A percentile compares a stretch with the other conserved stretches of the same genome.
Conservation (phyloP, 2,113 vertebrate genomes). For the Maylandia zebra region DNA sequence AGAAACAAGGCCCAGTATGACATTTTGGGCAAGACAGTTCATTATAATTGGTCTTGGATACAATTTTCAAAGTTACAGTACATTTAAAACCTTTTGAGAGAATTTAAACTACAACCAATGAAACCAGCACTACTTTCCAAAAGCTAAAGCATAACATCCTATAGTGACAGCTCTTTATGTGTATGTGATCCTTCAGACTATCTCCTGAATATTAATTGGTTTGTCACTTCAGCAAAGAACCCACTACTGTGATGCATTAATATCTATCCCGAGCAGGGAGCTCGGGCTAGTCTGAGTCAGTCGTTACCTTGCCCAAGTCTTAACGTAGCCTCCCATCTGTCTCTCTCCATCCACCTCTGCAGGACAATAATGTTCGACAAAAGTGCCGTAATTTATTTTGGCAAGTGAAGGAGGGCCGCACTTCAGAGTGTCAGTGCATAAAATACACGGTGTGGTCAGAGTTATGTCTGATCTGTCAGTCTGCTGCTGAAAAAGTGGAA, state of each 20-base stretch:
- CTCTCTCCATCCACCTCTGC: background rate
- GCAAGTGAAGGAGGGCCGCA: background rate
- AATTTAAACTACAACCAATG: background rate
- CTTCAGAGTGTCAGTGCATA: background rate
- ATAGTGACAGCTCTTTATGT: background rate
- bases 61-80: background rate
- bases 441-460: background rate
- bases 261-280: background rate
- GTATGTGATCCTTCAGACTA: background rate
- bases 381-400: conserved; percentile 25
- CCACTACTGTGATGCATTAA: background rate
- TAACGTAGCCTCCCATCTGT: background rate
- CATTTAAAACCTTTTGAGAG: background rate
- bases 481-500: conserved; percentile 20
- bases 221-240: background rate
- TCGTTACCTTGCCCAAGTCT: background rate
- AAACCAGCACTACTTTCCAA: background rate
- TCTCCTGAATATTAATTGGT: conserved; percentile 30
- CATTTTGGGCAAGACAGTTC: background rate
- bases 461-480: background rate
- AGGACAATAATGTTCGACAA: background rate
- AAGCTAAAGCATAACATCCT: background rate
- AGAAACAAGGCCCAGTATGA: conserved; percentile 1
- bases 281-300: conserved; percentile 1
- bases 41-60: conserved; percentile 11